These are phyloP conservation scores for Orchestes rusci DNA, from an alignment of 2,888 invertebrate species.

Conservation along the genomic window DNA sequence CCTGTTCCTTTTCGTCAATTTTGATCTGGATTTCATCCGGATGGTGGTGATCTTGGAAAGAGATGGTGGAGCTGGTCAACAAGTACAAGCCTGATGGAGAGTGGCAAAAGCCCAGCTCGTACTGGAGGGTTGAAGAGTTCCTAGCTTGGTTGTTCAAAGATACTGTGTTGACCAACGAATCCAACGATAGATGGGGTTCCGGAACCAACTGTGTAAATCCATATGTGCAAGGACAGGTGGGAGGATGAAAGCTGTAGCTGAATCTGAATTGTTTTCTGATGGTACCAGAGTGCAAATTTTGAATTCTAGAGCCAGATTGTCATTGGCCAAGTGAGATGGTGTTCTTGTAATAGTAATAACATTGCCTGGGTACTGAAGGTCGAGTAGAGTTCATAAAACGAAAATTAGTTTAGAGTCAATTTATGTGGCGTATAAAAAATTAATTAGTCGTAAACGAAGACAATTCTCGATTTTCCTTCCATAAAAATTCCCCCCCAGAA, in stretches of 20 bases:
- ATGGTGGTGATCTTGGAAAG: too few relatives aligned
- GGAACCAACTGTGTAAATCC: constrained; percentile 70
- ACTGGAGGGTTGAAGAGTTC: constrained; percentile 79
- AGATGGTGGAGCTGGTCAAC: constrained; percentile 67
- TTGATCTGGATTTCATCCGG: too few relatives aligned
- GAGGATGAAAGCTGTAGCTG: constrained; percentile 45
- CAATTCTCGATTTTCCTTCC: too few relatives aligned
- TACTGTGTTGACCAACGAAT: constrained; percentile 76
- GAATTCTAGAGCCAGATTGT: background rate
- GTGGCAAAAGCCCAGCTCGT: constrained; percentile 76
- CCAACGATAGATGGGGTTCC: constrained; percentile 89
- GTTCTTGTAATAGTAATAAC: constrained; percentile 11
- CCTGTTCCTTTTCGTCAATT: too few relatives aligned
- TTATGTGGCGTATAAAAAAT: too few relatives aligned
- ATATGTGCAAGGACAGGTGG: constrained; percentile 74
- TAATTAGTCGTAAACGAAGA: too few relatives aligned
- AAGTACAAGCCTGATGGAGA: constrained; percentile 78
- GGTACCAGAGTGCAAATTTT: constrained; percentile 6
- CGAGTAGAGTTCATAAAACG: too few relatives aligned
- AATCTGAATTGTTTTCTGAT: constrained; percentile 31
- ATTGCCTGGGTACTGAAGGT: constrained; percentile 15
- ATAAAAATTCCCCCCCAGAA: constrained; percentile 20
- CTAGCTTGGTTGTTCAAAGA: constrained; percentile 85
- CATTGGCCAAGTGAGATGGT: constrained; percentile 6
- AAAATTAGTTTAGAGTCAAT: too few relatives aligned